Evolutionary conservation across 1,140 invertebrate genomes (phyloP).

Genomic region (Sesamia nonagrioides): DNA sequence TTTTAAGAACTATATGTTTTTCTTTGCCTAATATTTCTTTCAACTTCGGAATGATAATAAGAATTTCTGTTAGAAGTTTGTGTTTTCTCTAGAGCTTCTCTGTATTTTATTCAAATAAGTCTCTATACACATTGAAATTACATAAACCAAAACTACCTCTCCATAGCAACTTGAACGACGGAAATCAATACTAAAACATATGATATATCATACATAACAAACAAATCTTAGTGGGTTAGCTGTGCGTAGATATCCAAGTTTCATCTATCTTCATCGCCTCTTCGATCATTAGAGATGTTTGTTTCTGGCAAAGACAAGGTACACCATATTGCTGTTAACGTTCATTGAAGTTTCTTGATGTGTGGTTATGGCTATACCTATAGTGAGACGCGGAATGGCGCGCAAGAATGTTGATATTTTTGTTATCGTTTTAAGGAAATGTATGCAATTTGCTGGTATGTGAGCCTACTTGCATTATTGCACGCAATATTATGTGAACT

Average conservation of each 20-base stretch:
- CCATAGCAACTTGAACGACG: background rate
- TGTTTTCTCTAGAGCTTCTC: background rate
- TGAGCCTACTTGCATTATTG: background rate
- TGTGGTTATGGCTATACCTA: background rate
- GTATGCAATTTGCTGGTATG: slow-evolving; percentile 12
- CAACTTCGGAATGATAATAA: background rate
- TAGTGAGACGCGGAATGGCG: background rate
- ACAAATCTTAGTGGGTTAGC: slow-evolving; percentile 61
- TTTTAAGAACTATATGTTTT: background rate
- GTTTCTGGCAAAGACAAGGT: slow-evolving; percentile 72
- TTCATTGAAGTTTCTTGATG: slow-evolving; percentile 46
- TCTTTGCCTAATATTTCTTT: background rate
- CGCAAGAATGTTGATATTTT: background rate
- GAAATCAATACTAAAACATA: slow-evolving; percentile 56
- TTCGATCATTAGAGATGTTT: slow-evolving; percentile 84
- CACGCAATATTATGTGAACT: slow-evolving; percentile 14
- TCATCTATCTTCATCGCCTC: slow-evolving; percentile 83
- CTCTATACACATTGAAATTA: background rate
- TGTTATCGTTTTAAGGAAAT: background rate
- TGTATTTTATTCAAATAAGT: background rate
- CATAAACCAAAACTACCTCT: background rate
- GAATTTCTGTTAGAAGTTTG: too few relatives aligned
- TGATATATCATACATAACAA: slow-evolving; percentile 70
- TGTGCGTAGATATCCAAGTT: slow-evolving; percentile 81
- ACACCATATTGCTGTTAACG: slow-evolving; percentile 83